These are phyloP conservation scores for Serinus canaria DNA, from an alignment of 2,113 vertebrate genomes.

Conservation along the genomic window DNA sequence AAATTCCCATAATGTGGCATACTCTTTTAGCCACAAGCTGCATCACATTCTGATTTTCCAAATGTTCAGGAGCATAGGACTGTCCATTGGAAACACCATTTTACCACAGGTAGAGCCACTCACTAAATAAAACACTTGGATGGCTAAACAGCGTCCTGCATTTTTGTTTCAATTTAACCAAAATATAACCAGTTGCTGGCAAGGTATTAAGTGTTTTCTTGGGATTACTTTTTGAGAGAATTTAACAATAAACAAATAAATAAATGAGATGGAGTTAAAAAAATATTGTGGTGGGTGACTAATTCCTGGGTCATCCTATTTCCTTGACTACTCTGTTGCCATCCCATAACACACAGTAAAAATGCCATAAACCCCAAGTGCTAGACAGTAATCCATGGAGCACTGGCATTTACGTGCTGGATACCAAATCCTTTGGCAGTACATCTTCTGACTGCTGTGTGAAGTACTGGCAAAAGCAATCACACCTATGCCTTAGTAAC, in stretches of 20 bases:
- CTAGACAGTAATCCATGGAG: not conserved
- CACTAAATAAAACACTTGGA: not conserved
- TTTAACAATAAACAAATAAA: not conserved
- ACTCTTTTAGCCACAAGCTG: not conserved
- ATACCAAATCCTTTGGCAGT: not conserved
- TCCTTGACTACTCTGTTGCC: not conserved
- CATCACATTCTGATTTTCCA: not conserved
- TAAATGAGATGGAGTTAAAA: not conserved
- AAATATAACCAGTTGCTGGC: not conserved
- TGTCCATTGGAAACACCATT: not conserved
- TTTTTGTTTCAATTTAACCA: not conserved
- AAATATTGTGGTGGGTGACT: fast-evolving
- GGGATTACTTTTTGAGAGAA: not conserved
- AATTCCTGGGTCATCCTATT: not conserved
- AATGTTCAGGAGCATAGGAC: not conserved
- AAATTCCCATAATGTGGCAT: not conserved
- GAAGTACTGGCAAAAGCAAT: not conserved
- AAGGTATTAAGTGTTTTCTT: not conserved
- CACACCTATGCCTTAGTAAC: not conserved
- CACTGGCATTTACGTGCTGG: not conserved
- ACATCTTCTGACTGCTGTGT: not conserved
- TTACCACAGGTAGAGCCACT: not conserved
- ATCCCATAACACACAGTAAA: not conserved
- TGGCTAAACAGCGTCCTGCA: not conserved
- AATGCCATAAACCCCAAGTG: not conserved